These are phyloP conservation scores for Gallinago solitaria DNA, from an alignment of 2,797 vertebrate genomes.

Conservation along the genomic window DNA sequence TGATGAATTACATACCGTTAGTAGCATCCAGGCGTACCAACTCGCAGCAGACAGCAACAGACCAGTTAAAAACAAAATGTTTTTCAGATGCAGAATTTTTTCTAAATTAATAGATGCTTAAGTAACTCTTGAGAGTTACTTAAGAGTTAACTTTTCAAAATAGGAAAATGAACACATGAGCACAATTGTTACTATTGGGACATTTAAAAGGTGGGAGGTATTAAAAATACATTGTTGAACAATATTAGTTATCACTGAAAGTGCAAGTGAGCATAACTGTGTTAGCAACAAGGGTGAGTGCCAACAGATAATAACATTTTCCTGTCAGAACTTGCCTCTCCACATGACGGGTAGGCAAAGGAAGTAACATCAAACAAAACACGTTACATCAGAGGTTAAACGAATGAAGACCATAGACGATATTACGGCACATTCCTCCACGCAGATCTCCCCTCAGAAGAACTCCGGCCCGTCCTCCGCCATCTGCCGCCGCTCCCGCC, in stretches of 20 bases:
- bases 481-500: background rate
- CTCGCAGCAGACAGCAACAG: background rate
- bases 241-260: rapidly evolving
- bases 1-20: background rate
- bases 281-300: rapidly evolving
- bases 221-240: background rate
- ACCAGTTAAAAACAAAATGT: background rate
- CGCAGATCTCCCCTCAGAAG: background rate
- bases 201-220: background rate
- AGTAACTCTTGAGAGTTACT: background rate
- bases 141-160: background rate
- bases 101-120: background rate
- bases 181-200: background rate
- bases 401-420: rapidly evolving
- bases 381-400: background rate
- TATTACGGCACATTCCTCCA: rapidly evolving
- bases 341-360: rapidly evolving
- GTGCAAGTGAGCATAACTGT: rapidly evolving
- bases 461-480: too few species aligned
- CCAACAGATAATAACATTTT: rapidly evolving
- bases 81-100: background rate
- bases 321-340: background rate
- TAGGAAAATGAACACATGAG: rapidly evolving
- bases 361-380: rapidly evolving
- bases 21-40: rapidly evolving